Conservation (phyloP, 2,888 invertebrate species). For the Latheticus oryzae region DNA sequence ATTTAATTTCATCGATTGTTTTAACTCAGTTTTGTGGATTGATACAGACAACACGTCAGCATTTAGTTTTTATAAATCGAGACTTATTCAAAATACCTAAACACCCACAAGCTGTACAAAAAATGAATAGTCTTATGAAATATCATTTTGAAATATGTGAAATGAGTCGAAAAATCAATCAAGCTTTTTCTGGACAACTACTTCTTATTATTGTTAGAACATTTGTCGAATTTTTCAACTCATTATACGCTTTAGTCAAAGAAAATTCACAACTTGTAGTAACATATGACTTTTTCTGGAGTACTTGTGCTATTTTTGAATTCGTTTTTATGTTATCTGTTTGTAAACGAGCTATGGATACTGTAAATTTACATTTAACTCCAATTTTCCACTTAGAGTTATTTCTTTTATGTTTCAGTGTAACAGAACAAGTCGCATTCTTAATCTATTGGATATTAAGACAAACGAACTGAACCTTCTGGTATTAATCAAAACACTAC, state of each 20-base stretch:
- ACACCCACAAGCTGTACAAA: neutral
- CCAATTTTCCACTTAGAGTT: conserved; percentile 1
- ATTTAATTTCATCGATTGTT: conserved; percentile 31
- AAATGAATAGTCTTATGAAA: conserved; percentile 11
- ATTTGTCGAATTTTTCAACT: conserved; percentile 32
- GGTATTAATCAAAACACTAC: neutral
- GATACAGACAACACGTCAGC: conserved; percentile 23
- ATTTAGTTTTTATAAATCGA: conserved; percentile 15
- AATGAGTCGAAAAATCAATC: conserved; percentile 13
- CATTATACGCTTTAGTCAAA: conserved; percentile 23
- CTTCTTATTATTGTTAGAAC: conserved; percentile 29
- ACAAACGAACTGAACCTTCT: conserved; percentile 11
- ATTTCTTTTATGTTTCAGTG: conserved; percentile 17
- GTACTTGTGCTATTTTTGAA: conserved; percentile 22
- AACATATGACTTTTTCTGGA: conserved; percentile 33
- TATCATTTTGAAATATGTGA: conserved; percentile 26
- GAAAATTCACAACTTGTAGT: conserved; percentile 16
- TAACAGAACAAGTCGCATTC: conserved; percentile 13
- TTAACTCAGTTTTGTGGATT: conserved; percentile 33
- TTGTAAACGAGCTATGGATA: conserved; percentile 15
- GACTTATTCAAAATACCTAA: neutral
- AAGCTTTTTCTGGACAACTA: conserved; percentile 28
- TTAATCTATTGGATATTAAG: conserved; percentile 8
- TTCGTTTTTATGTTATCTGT: conserved; percentile 22
- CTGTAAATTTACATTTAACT: too few species aligned